phyloP scores from a whole-genome alignment of 2,113 vertebrate genomes.

The Syngnathus typhle region DNA sequence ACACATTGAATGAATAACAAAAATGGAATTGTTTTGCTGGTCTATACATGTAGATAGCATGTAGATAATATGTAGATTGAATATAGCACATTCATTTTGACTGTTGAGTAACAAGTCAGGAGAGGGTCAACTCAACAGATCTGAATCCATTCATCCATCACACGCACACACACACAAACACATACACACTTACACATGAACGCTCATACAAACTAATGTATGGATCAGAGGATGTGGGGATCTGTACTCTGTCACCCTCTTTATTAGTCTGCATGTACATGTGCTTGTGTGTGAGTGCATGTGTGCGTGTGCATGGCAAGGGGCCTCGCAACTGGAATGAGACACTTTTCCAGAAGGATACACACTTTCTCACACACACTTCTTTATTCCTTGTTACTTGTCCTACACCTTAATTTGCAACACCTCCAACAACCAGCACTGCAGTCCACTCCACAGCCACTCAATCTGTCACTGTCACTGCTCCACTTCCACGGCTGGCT shows the following conservation, averaged over 20 bases:
- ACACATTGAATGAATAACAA: not conserved
- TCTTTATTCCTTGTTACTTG: slow-evolving; percentile 63
- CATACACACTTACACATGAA: slow-evolving; percentile 56
- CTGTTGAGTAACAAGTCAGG: slow-evolving; percentile 57
- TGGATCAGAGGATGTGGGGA: slow-evolving; percentile 44
- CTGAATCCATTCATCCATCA: slow-evolving; percentile 58
- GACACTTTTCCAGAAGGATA: slow-evolving; percentile 54
- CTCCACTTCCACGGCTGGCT: slow-evolving; percentile 35
- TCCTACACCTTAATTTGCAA: slow-evolving; percentile 63
- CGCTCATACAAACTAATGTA: slow-evolving; percentile 10
- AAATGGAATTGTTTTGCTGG: not conserved
- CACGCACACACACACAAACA: slow-evolving; percentile 50
- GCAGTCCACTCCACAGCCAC: slow-evolving; percentile 55
- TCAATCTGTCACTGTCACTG: slow-evolving; percentile 64
- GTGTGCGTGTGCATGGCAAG: slow-evolving; percentile 1
- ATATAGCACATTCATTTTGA: slow-evolving; percentile 36
- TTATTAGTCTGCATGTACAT: slow-evolving; percentile 56
- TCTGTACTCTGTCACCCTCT: slow-evolving; percentile 66
- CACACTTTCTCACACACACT: slow-evolving; percentile 58
- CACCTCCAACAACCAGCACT: slow-evolving; percentile 63
- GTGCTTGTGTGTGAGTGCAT: slow-evolving; percentile 5
- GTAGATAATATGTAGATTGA: not conserved
- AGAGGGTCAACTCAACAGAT: slow-evolving; percentile 55
- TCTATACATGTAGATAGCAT: not conserved
- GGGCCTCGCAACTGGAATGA: slow-evolving; percentile 59